Evolutionary conservation across 2,113 vertebrate species (phyloP).

Genomic region (Edolisoma coerulescens): DNA sequence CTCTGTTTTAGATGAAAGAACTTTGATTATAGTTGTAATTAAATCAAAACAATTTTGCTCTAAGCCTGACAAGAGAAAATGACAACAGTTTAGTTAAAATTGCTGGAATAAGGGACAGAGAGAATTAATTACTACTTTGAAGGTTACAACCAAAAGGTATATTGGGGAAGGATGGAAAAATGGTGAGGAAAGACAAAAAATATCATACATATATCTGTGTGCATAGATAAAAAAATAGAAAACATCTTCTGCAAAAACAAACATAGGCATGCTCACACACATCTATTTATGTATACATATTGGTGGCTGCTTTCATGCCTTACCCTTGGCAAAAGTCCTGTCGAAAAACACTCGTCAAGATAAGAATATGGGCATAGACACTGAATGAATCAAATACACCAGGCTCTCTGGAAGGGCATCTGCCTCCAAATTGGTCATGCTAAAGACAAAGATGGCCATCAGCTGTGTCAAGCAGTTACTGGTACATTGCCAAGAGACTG

Average conservation of each 20-base stretch:
- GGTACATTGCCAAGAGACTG: background rate
- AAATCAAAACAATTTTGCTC: slow-evolving; percentile 18
- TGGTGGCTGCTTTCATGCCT: background rate
- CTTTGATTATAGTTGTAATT: slow-evolving; percentile 11
- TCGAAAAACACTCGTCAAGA: background rate
- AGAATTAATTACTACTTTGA: background rate
- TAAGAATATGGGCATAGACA: background rate
- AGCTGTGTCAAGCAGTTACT: background rate
- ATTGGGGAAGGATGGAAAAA: background rate
- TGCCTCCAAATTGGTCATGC: accelerated
- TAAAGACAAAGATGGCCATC: background rate
- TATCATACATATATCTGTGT: accelerated
- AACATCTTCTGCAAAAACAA: background rate
- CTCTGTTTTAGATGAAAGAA: background rate
- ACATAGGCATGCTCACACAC: accelerated
- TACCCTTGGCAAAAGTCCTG: background rate
- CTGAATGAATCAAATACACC: background rate
- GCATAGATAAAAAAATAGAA: background rate
- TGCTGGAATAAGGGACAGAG: background rate
- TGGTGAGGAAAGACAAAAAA: background rate
- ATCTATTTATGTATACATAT: background rate
- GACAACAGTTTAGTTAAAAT: slow-evolving; percentile 17
- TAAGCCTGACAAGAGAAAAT: slow-evolving; percentile 30
- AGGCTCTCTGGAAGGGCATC: background rate
- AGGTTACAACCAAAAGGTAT: background rate